Percentiles rank a stretch among this genome's conserved stretches.
phyloP scores from a whole-genome alignment of 2,797 vertebrate species.

The Knipowitschia caucasica region DNA sequence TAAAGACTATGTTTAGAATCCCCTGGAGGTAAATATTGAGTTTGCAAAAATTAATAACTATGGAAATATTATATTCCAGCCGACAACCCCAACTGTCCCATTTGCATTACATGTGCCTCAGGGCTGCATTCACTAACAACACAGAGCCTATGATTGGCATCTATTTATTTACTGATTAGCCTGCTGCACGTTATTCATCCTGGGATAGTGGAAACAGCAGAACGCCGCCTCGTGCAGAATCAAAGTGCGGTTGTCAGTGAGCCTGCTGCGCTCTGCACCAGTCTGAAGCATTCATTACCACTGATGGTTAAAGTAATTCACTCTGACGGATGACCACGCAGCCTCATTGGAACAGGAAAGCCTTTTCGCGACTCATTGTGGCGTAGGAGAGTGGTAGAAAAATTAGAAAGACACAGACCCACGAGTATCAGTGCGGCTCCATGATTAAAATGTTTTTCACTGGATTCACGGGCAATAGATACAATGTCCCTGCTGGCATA shows the following conservation, averaged over 20 bases:
- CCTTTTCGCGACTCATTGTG: conserved; percentile 2
- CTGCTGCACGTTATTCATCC: not conserved
- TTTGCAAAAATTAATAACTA: not conserved
- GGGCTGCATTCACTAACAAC: conserved; percentile 1
- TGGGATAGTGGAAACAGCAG: not conserved
- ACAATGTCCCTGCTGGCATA: not conserved
- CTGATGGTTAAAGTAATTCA: conserved; percentile 41
- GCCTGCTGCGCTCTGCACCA: conserved; percentile 8
- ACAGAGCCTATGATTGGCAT: conserved; percentile 10
- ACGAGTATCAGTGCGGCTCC: conserved; percentile 39
- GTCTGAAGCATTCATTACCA: conserved; percentile 29
- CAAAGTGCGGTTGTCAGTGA: conserved; percentile 14
- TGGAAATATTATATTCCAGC: not conserved
- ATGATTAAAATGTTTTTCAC: conserved; percentile 1
- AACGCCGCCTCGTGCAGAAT: not conserved
- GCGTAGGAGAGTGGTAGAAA: not conserved
- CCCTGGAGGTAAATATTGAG: not conserved
- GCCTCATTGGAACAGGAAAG: conserved; percentile 46
- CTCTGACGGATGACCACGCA: conserved; percentile 41
- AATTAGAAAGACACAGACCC: conserved; percentile 6
- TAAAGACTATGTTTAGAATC: not conserved
- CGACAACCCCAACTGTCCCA: conserved; percentile 4
- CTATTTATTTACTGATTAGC: conserved; percentile 3
- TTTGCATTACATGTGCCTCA: conserved; percentile 1
- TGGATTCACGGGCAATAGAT: not conserved